phyloP scores from a whole-genome alignment of 2,888 invertebrate genomes.

The Nomada fabriciana region DNA sequence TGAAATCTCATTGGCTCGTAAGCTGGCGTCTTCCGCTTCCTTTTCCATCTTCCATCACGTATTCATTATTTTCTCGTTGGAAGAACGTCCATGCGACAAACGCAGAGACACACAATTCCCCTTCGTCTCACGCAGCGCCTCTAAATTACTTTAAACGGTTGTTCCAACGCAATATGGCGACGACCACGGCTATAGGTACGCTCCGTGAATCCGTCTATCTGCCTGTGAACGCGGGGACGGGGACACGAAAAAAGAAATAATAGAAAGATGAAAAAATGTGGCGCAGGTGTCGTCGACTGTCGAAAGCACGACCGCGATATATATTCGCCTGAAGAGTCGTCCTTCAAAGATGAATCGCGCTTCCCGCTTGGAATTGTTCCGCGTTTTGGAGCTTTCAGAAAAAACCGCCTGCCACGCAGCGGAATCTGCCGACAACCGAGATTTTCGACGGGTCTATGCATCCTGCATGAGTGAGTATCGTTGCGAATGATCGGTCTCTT shows the following conservation, averaged over 20 bases:
- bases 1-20: background rate
- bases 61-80: slow-evolving; percentile 72
- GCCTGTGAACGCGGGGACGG: background rate
- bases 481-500: background rate
- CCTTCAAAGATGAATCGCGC: slow-evolving; percentile 57
- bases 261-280: slow-evolving; percentile 40
- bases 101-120: slow-evolving; percentile 28
- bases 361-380: slow-evolving; percentile 42
- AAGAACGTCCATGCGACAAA: slow-evolving; percentile 31
- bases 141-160: slow-evolving; percentile 74
- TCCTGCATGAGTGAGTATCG: background rate
- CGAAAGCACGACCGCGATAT: slow-evolving; percentile 65
- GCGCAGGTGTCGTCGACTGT: slow-evolving; percentile 65
- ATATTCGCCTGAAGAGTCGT: slow-evolving; percentile 62
- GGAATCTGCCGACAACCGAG: background rate
- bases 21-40: slow-evolving; percentile 29
- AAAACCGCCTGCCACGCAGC: slow-evolving; percentile 13
- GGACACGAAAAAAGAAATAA: background rate
- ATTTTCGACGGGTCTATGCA: background rate
- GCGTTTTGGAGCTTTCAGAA: slow-evolving; percentile 23
- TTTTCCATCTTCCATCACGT: slow-evolving; percentile 51
- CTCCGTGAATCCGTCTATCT: slow-evolving; percentile 33
- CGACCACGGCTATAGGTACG: slow-evolving; percentile 10
- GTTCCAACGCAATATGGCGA: slow-evolving; percentile 66
- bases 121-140: slow-evolving; percentile 35